phyloP scores from a whole-genome alignment of 2,113 vertebrate genomes.

The Gallinago paraguaiae region DNA sequence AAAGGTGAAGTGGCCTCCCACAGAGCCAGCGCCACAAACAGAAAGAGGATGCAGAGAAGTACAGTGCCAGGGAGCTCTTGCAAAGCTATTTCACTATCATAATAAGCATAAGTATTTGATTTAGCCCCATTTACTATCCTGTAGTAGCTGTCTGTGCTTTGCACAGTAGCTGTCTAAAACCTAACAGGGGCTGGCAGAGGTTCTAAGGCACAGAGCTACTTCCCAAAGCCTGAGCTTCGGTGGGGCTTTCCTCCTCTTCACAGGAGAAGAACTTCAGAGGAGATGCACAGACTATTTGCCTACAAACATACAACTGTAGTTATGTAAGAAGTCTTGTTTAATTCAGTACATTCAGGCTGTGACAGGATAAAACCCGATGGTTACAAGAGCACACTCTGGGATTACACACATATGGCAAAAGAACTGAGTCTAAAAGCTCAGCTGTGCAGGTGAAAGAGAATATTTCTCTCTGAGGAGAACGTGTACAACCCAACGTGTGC shows the following conservation, averaged over 20 bases:
- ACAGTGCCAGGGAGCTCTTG: background rate
- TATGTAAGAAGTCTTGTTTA: background rate
- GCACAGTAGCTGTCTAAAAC: background rate
- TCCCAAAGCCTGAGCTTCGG: background rate
- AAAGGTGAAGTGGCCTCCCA: background rate
- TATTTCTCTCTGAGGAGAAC: background rate
- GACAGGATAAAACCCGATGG: background rate
- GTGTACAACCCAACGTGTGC: background rate
- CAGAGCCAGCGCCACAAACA: background rate
- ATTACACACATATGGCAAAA: background rate
- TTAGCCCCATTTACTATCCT: rapidly evolving
- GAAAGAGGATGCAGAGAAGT: background rate
- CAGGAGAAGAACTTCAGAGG: background rate
- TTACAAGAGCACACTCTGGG: background rate
- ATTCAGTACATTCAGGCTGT: background rate
- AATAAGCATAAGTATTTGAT: background rate
- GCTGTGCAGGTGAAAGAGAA: background rate
- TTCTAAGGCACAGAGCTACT: background rate
- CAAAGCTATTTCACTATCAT: background rate
- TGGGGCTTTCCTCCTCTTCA: background rate
- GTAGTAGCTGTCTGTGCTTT: background rate
- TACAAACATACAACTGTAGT: background rate
- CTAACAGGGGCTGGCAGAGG: rapidly evolving
- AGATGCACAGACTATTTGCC: background rate
- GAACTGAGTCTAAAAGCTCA: background rate